phyloP scores from a whole-genome alignment of 2,797 vertebrate genomes.

The Pangasius larnaudii region DNA sequence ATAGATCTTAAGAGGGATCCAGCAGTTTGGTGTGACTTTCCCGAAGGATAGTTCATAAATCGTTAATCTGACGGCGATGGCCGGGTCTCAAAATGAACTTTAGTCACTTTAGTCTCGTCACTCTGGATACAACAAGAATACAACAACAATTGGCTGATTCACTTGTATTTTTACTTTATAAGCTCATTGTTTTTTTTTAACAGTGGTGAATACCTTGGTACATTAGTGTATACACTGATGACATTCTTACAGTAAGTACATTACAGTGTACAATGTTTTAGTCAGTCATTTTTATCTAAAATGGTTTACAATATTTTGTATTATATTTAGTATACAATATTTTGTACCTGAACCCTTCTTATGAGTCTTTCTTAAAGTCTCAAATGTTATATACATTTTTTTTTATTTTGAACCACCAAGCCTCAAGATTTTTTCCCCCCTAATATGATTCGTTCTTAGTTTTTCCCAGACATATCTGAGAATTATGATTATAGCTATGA shows the following conservation, averaged over 20 bases:
- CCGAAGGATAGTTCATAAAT: conserved; percentile 72
- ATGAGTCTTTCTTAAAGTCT: background rate
- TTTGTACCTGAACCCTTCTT: background rate
- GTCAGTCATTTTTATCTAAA: background rate
- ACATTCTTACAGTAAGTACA: background rate
- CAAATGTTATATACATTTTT: background rate
- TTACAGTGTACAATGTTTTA: background rate
- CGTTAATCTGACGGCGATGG: conserved; percentile 57
- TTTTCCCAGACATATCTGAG: background rate
- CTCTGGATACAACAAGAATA: background rate
- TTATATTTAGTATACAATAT: background rate
- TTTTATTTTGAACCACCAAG: no score
- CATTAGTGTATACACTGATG: background rate
- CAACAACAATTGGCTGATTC: background rate
- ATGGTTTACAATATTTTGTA: background rate
- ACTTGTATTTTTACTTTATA: background rate
- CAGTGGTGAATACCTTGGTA: background rate
- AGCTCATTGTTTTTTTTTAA: background rate
- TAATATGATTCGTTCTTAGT: no score
- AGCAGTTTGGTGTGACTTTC: conserved; percentile 65
- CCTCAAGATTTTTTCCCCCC: background rate
- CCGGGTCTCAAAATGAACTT: background rate
- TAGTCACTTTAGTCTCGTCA: background rate
- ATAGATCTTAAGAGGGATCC: conserved; percentile 64
- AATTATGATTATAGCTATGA: background rate